Percentiles rank a stretch among this genome's conserved stretches.
phyloP scores from a whole-genome alignment of 2,797 vertebrate genomes.

The Scleropages formosus region DNA sequence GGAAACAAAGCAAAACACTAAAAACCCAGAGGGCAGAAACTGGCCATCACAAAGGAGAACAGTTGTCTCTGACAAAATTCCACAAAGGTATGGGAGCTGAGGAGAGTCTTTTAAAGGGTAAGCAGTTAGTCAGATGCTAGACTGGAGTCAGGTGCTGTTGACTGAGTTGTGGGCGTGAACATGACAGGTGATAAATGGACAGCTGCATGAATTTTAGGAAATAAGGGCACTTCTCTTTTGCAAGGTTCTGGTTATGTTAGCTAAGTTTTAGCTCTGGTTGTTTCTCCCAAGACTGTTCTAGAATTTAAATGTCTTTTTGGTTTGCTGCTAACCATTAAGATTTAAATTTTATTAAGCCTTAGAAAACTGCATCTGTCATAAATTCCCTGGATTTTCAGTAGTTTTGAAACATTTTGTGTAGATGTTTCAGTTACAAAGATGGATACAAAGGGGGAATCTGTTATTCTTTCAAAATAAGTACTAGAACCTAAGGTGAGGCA shows the following conservation, averaged over 20 bases:
- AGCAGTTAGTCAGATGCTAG: no score
- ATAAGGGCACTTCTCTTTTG: background rate
- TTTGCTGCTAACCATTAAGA: background rate
- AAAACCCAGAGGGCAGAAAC: no score
- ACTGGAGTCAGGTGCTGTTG: no score
- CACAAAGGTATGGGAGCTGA: no score
- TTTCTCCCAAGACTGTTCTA: background rate
- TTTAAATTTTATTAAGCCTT: background rate
- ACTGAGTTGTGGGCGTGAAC: no score
- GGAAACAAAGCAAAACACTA: no score
- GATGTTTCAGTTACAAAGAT: constrained; percentile 16
- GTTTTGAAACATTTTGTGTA: background rate
- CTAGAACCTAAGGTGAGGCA: background rate
- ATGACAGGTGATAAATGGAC: constrained; percentile 54
- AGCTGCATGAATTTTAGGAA: constrained; percentile 33
- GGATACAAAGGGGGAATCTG: constrained; percentile 19
- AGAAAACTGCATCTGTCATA: background rate
- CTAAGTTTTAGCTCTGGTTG: no score
- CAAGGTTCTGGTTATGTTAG: background rate
- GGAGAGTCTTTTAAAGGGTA: no score
- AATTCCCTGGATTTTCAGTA: background rate
- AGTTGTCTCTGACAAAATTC: no score
- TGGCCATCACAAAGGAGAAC: no score
- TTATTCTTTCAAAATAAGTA: background rate
- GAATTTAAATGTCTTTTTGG: background rate